Evolutionary conservation across 2,113 vertebrate genomes (phyloP).

Genomic region (Danionella cerebrum): DNA sequence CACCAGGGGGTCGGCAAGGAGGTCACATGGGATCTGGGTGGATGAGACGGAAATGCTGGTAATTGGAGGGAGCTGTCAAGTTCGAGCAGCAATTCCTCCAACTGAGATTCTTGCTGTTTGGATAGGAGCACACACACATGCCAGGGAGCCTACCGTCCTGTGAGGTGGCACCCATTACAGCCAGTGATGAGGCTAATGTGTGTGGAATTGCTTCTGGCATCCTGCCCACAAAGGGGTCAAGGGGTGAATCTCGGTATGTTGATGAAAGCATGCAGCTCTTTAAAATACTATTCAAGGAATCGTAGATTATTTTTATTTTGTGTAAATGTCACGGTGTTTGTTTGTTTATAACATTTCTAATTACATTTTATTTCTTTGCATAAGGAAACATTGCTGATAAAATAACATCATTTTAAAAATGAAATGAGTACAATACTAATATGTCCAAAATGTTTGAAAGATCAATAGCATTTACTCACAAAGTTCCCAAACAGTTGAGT

Average conservation of each 20-base stretch:
- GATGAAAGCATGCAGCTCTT: constrained; percentile 14
- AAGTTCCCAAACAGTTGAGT: constrained; percentile 19
- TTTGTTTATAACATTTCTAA: too few species aligned
- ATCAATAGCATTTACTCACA: neutral
- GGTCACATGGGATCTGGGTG: constrained; percentile 56
- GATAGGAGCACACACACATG: constrained; percentile 36
- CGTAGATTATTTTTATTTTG: neutral
- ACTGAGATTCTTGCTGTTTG: constrained; percentile 43
- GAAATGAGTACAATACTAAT: too few species aligned
- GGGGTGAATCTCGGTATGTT: constrained; percentile 16
- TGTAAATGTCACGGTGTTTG: too few species aligned
- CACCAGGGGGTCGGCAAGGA: constrained; percentile 49
- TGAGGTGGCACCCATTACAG: constrained; percentile 55
- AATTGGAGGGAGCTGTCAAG: constrained; percentile 66
- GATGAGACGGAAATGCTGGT: constrained; percentile 50
- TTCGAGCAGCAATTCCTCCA: constrained; percentile 28
- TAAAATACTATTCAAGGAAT: neutral
- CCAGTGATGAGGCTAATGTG: constrained; percentile 63
- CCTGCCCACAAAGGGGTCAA: constrained; percentile 32
- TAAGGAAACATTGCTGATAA: neutral
- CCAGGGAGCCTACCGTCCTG: constrained; percentile 51
- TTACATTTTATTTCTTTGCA: neutral
- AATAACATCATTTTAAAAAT: neutral
- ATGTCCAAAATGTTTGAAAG: neutral
- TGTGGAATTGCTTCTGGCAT: constrained; percentile 54